Base-by-base conservation (phyloP, 1,140 invertebrate species). In the Antheraea mylitta region DNA sequence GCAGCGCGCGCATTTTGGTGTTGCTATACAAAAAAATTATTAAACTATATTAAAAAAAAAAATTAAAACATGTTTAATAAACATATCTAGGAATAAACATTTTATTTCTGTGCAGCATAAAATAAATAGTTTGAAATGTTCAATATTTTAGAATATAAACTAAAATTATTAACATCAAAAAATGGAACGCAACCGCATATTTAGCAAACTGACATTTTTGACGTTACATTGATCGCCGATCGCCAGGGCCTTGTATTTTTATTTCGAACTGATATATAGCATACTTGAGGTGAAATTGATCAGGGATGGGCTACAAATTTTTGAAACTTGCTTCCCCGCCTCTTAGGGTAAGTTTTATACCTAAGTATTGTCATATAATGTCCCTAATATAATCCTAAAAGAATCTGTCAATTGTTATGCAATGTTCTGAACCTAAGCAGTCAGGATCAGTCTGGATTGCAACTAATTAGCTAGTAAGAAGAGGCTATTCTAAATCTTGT, bases 271-370 rank as follows among this genome's bases (percentile, higher is more conserved):
- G 69, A 73, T 65, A 60, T 58, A 66, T 58, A 72, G 48, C 60
- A n/a, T 65, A 38, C 13, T 58, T 18, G 16, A 69, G 30, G 22
- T 10, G 9, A 61, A 61, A 61, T 61, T 22, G 58, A 69, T 42
- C 67, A 76, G 82, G 68, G 70, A 90, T 91, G 89, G 86, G 86
- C 42, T 87, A 87, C 72, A 89, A 85, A 84, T 86, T 91, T 79
- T 69, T 91, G 67, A 91, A 84, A 77, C 78, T 90, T 66, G 86
- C 89, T 48, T 89, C 87, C 42, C 65, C 83, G 62, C 76, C 87
- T 18, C 72, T 82, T 69, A 81, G 79, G 81, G 89, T 91, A 84
- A 89, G 86, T 70, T 67, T 64, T 65, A 59, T 16, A 61, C 11
- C 7, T 42, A 42, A 30, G 30, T 30, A 10, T 10, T 30, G 37